Evolutionary conservation across 2,888 invertebrate genomes (phyloP), one percentile per base, ranked within the genome.

Genomic region (Itoplectis maculator): DNA sequence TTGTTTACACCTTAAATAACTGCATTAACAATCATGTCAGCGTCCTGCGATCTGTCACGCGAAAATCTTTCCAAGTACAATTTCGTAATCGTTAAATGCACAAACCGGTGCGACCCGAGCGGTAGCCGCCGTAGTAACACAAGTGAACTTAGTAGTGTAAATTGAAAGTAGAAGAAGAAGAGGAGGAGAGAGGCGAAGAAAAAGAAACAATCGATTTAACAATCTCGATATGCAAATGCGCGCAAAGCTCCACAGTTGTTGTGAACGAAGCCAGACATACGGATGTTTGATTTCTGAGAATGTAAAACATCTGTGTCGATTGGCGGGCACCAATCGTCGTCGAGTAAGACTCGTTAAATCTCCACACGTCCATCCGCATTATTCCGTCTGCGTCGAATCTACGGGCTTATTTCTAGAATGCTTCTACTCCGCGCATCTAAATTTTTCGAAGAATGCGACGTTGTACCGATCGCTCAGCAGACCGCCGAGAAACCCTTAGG

Each of bases 311-410:
- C 42, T 35, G 23, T 72, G 56, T 47, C 37, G 82, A 63, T 85
- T 87, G 85, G 85, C 84, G 79, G 85, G 85, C 65, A 85, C 84
- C 84, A 80, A 81, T 35, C 61, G 47, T 35, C 61, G 47, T 7
- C 29, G n/a, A 47, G 13, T 66, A 7, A 9, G 9, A 47, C 4
- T 73, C 75, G 66, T 85, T 69, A 76, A 65, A 69, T 63, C 73
- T 79, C 76, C 29, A 80, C 51, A 73, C 74, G 76, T 85, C 87
- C 89, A 88, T 88, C 86, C 88, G 86, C 70, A 59, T 59, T 84
- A 87, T 86, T 87, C 86, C 88, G 86, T 89, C 88, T 86, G 79
- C 84, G 86, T 86, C 40, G 54, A 63, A 69, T 40, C 45, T 18
- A 68, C 45, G 20, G 29, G 61, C 77, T 49, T 82, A 51, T 42